Percentiles rank a stretch among this genome's conserved stretches.
These are phyloP conservation scores for Ochropleura leucogaster DNA, from an alignment of 2,888 invertebrate species.

Conservation along the genomic window DNA sequence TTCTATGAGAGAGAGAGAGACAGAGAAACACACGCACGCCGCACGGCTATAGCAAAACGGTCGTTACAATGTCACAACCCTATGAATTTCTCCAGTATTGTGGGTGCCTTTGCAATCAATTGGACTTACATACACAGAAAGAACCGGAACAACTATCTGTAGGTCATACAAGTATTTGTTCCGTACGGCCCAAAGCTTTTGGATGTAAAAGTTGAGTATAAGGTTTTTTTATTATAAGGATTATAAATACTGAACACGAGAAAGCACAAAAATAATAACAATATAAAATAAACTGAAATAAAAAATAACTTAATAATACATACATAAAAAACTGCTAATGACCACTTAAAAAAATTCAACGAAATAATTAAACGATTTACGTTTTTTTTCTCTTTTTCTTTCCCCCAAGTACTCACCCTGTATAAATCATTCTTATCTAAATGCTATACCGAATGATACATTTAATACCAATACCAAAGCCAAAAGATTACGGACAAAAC, in stretches of 20 bases:
- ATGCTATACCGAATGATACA: conserved; percentile 55
- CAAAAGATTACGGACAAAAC: conserved; percentile 57
- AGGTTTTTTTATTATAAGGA: background rate
- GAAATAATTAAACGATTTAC: conserved; percentile 19
- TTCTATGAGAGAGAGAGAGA: too few relatives aligned
- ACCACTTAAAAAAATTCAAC: background rate
- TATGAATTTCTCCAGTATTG: too few relatives aligned
- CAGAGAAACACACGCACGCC: too few relatives aligned
- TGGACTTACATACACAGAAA: too few relatives aligned
- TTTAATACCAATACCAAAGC: conserved; percentile 54
- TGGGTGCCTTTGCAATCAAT: too few relatives aligned
- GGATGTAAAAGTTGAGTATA: background rate
- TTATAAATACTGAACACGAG: background rate
- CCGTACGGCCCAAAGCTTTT: background rate
- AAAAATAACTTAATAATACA: background rate
- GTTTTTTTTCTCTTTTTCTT: background rate
- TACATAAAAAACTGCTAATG: background rate
- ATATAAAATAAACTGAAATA: background rate
- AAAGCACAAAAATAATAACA: background rate
- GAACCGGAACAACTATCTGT: too few relatives aligned
- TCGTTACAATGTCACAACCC: too few relatives aligned
- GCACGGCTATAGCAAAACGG: too few relatives aligned
- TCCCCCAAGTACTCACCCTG: background rate
- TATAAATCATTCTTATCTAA: conserved; percentile 57
- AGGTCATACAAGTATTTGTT: too few relatives aligned